Evolutionary conservation across 1,140 invertebrate genomes (phyloP).

Genomic region (Pseudoatta argentina): DNA sequence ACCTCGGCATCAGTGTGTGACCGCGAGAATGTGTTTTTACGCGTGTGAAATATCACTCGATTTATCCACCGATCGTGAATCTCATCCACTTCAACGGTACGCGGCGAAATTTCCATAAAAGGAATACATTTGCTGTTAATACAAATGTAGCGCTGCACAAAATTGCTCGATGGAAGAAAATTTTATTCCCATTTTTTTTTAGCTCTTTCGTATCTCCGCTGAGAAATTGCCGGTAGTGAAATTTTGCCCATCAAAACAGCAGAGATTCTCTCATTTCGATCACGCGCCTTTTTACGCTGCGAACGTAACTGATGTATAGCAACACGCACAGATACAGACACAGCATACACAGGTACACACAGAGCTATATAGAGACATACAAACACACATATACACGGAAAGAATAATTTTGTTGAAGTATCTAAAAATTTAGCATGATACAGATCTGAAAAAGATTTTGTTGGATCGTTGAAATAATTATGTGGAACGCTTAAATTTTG

Average conservation of each 20-base stretch:
- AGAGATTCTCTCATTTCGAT: background rate
- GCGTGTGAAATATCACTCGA: constrained; percentile 22
- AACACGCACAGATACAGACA: constrained; percentile 1
- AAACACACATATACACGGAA: too few relatives aligned
- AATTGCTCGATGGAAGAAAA: background rate
- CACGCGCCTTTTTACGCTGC: background rate
- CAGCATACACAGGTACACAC: background rate
- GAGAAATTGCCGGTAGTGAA: background rate
- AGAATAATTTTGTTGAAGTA: too few relatives aligned
- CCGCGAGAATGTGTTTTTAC: constrained; percentile 29
- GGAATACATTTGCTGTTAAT: background rate
- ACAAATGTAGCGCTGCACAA: background rate
- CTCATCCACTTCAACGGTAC: background rate
- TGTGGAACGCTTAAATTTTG: too few relatives aligned
- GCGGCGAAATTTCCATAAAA: background rate
- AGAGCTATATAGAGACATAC: background rate
- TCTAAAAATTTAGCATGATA: too few relatives aligned
- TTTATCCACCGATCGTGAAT: background rate
- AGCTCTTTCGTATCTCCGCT: background rate
- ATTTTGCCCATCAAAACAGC: background rate
- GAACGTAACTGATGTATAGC: constrained; percentile 3
- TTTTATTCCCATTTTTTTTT: background rate
- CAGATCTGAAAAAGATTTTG: too few relatives aligned
- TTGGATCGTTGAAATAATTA: too few relatives aligned
- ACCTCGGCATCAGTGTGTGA: constrained; percentile 21